Base-by-base conservation (phyloP, 2,888 invertebrate genomes). In the Hydriomena furcata region DNA sequence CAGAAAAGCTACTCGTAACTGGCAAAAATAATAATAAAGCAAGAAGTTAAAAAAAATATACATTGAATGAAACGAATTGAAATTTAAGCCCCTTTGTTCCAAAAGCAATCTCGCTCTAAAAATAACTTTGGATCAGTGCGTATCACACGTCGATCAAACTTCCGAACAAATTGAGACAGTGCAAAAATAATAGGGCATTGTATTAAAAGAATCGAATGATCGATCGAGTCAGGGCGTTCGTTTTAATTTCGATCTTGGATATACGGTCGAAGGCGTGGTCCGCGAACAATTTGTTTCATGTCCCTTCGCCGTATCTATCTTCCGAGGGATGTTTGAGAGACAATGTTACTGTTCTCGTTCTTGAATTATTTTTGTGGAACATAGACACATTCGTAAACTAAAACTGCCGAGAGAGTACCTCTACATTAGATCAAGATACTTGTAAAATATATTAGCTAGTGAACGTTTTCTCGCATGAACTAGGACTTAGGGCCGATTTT, bases 181-280 rank as follows among this genome's bases (percentile, higher is more conserved):
- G 82, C 79, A 81, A 75, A 84, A 84, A 86, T 84, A 84, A 83
- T 78, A 77, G 76, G 69, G 72, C 74, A 79, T 86, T 82, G 84
- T 87, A 87, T 85, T 84, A 85, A 84, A 84, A 68, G 73, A 87
- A 84, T 84, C 76, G 76, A 84, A 86, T 90, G 89, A 90, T 89
- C 89, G 89, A 90, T 90, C 77, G 85, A 71, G 82, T 68, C 73
- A 75, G 84, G 83, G 85, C 83, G 89, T 85, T 81, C 82, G 77
- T 89, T 87, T 89, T 87, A 88, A 89, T 90, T 89, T 86, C 84
- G 89, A 88, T 87, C 83, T 76, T 71, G 71, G 78, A 82, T 84
- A 84, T 82, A 79, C 80, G 64, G 75, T 74, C 76, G 79, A 72
- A 83, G 89, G 89, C 86, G 89, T 88, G 89, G 89, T 79, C 71